These are phyloP conservation scores for Crioceris asparagi DNA, from an alignment of 2,888 invertebrate species.

Conservation along the genomic window DNA sequence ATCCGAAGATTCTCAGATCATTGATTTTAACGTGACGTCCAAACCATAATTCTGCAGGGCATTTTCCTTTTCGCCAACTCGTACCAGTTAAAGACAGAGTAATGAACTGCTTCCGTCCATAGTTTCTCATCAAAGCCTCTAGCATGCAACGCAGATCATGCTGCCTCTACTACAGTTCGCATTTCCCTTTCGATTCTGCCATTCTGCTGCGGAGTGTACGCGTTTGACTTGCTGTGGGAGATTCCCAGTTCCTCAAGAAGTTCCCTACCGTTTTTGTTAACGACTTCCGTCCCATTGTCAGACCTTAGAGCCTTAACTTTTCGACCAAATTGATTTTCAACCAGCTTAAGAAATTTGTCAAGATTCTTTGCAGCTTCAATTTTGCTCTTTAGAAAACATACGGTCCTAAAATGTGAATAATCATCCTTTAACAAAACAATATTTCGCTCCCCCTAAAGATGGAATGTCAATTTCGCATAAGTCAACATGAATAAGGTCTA, in stretches of 20 bases:
- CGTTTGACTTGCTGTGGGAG: slow-evolving; percentile 19
- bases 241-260: slow-evolving; percentile 23
- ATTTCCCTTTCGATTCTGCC: slow-evolving; percentile 28
- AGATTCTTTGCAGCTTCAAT: slow-evolving; percentile 19
- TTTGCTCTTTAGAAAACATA: slow-evolving; percentile 24
- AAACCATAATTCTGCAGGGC: no score
- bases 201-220: slow-evolving; percentile 28
- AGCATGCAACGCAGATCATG: slow-evolving; percentile 21
- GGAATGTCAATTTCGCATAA: slow-evolving; percentile 22
- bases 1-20: no score
- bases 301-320: slow-evolving; percentile 22
- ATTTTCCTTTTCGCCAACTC: no score
- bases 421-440: no score
- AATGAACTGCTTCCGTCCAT: no score
- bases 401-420: no score
- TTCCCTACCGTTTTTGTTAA: no score
- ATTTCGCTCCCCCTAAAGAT: no score
- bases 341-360: slow-evolving; percentile 18
- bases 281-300: slow-evolving; percentile 26
- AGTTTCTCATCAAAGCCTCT: no score
- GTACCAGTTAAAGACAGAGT: no score
- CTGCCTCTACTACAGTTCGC: slow-evolving; percentile 27
- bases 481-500: slow-evolving; percentile 25
- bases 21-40: no score
- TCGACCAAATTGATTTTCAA: slow-evolving; percentile 25